phyloP scores from a whole-genome alignment of 2,113 vertebrate species.

The Zapornia atra region DNA sequence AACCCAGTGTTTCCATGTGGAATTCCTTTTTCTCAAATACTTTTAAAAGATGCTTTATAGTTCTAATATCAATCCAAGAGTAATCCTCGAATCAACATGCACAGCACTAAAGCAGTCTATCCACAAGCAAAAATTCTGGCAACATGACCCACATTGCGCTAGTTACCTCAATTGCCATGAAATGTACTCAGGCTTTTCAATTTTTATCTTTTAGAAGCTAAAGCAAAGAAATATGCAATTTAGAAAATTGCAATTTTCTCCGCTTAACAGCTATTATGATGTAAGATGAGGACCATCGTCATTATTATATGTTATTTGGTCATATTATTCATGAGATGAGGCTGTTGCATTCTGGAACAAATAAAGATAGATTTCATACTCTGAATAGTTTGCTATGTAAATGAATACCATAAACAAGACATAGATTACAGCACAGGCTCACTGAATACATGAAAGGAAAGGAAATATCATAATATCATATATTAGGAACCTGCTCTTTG shows the following conservation, averaged over 20 bases:
- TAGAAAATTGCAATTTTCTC: neutral
- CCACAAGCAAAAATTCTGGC: neutral
- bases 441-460: constrained; percentile 1
- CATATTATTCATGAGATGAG: constrained; percentile 5
- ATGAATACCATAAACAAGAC: constrained; percentile 3
- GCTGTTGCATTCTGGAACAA: constrained; percentile 30
- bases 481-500: constrained; percentile 41
- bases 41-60: neutral
- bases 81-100: neutral
- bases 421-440: neutral
- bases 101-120: neutral
- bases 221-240: neutral
- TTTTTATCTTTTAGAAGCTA: neutral
- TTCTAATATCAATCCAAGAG: neutral
- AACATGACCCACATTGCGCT: neutral
- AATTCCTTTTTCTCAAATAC: neutral
- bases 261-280: neutral
- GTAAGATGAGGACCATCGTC: neutral
- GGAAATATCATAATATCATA: constrained; percentile 8
- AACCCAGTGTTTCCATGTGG: neutral
- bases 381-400: constrained; percentile 4
- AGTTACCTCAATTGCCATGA: neutral
- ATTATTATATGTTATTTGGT: constrained; percentile 6
- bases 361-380: constrained; percentile 43
- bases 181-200: neutral